These are phyloP conservation scores for Meda fulgida DNA, from an alignment of 2,797 vertebrate species.

Conservation along the genomic window DNA sequence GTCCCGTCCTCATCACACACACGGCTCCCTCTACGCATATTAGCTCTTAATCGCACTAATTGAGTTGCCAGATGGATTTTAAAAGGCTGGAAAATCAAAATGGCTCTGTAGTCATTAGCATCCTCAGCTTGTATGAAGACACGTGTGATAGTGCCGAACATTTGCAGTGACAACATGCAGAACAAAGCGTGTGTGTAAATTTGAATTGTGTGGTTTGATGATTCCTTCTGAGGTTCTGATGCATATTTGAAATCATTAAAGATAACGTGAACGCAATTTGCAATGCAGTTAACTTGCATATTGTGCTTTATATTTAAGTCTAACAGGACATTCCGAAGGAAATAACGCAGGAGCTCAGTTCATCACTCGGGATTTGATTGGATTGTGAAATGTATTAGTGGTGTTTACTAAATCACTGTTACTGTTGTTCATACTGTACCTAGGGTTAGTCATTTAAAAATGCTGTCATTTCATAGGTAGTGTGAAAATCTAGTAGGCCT, in stretches of 20 bases:
- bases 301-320: neutral
- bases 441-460: neutral
- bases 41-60: slow-evolving; percentile 58
- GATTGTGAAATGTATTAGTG: neutral
- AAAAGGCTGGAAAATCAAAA: slow-evolving; percentile 54
- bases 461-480: neutral
- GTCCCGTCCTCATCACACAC: slow-evolving; percentile 51
- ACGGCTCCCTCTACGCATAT: slow-evolving; percentile 42
- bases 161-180: neutral
- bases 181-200: neutral
- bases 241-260: slow-evolving; percentile 10
- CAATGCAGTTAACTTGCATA: neutral
- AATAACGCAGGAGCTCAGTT: neutral
- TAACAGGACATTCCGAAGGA: neutral
- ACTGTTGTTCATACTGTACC: neutral
- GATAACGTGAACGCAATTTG: slow-evolving; percentile 6
- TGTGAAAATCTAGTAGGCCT: too few relatives aligned
- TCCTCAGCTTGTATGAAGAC: neutral
- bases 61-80: slow-evolving; percentile 59
- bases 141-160: neutral
- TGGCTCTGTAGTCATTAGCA: slow-evolving; percentile 37
- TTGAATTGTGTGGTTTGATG: slow-evolving; percentile 10
- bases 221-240: slow-evolving; percentile 9
- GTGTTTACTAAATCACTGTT: neutral
- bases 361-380: neutral